phyloP scores from a whole-genome alignment of 2,888 invertebrate genomes.

The Nebria salina region DNA sequence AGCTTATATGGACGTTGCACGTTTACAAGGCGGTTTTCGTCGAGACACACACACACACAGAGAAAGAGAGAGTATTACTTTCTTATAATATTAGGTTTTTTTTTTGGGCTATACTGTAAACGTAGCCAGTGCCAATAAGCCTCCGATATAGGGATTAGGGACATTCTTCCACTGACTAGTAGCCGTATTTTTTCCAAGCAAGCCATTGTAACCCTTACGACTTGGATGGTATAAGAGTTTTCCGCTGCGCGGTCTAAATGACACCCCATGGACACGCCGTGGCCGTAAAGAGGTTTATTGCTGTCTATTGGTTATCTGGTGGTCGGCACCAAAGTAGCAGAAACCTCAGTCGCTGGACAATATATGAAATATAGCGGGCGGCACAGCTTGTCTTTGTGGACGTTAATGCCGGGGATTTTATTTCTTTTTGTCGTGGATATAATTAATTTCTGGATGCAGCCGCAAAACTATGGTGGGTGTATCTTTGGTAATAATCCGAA shows the following conservation, averaged over 20 bases:
- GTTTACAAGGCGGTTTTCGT: conserved; percentile 7
- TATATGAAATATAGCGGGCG: conserved; percentile 40
- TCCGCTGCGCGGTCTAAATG: conserved; percentile 14
- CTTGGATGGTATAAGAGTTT: conserved; percentile 24
- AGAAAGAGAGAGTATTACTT: not conserved
- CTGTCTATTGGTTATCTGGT: conserved; percentile 54
- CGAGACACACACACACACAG: no score
- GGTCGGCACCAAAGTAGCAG: conserved; percentile 32
- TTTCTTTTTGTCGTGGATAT: conserved; percentile 7
- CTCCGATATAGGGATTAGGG: conserved; percentile 47
- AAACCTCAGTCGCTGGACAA: conserved; percentile 31
- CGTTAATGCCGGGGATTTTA: not conserved
- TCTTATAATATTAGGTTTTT: not conserved
- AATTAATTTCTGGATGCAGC: not conserved
- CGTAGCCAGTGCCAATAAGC: conserved; percentile 45
- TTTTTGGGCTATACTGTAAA: conserved; percentile 2
- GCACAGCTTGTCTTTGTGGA: not conserved
- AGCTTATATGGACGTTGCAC: not conserved
- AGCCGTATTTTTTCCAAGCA: conserved; percentile 21
- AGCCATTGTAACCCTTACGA: conserved; percentile 23
- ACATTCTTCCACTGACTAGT: conserved; percentile 41
- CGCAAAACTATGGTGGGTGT: not conserved
- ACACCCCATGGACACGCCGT: conserved; percentile 47
- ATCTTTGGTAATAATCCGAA: not conserved
- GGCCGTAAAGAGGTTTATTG: conserved; percentile 55